These are phyloP conservation scores for Philhelius pedissequus DNA, from an alignment of 2,888 invertebrate genomes.

Conservation along the genomic window DNA sequence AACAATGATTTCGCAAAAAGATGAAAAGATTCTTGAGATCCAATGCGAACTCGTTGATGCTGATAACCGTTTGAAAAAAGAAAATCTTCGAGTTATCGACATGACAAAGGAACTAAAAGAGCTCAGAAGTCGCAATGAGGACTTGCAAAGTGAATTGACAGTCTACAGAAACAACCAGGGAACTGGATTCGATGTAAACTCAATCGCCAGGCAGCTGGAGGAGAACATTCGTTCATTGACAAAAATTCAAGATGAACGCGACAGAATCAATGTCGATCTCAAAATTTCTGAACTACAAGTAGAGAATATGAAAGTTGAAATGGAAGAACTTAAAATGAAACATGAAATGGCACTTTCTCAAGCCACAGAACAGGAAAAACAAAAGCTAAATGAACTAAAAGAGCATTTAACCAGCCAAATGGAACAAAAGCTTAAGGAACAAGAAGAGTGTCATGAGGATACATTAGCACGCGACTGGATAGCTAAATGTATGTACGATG, in stretches of 20 bases:
- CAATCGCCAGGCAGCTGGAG: constrained; percentile 73
- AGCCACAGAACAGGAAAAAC: constrained; percentile 72
- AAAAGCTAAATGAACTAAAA: constrained; percentile 71
- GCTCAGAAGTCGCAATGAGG: constrained; percentile 72
- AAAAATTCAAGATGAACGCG: constrained; percentile 77
- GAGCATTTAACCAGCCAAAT: constrained; percentile 70
- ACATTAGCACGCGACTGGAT: constrained; percentile 81
- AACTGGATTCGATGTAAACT: constrained; percentile 68
- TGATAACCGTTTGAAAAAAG: constrained; percentile 76
- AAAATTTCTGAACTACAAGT: constrained; percentile 74
- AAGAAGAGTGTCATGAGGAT: constrained; percentile 77
- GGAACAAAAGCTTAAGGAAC: constrained; percentile 70
- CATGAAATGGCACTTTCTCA: constrained; percentile 72
- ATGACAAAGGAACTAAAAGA: constrained; percentile 73
- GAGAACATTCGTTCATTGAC: constrained; percentile 74
- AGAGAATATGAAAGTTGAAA: constrained; percentile 72
- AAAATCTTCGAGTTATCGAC: constrained; percentile 74
- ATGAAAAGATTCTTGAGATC: constrained; percentile 77
- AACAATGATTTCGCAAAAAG: constrained; percentile 77
- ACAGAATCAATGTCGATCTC: constrained; percentile 74
- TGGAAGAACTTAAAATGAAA: constrained; percentile 73
- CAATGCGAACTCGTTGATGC: constrained; percentile 77
- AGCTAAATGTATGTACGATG: constrained; percentile 81
- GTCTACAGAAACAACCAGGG: constrained; percentile 38
- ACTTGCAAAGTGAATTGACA: constrained; percentile 72